Evolutionary conservation across 1,140 invertebrate species (phyloP), one percentile per base, ranked within the genome.

Genomic region (Thaumetopoea pityocampa): DNA sequence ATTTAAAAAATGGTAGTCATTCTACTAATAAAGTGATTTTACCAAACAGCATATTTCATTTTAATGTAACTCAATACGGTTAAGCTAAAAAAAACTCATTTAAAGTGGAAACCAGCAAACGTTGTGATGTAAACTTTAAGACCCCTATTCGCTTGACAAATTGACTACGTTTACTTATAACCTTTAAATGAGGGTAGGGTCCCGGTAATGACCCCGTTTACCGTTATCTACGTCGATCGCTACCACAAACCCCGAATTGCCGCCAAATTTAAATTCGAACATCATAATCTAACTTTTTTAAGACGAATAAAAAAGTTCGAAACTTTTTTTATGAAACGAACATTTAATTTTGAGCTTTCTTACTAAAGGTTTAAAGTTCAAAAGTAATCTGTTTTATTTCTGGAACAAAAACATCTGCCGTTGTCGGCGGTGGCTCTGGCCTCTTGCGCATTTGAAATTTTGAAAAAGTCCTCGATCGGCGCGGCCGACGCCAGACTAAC

Each of bases 381-480:
- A 41, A 38, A 16, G 51, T 32, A 28, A 35, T 30, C 17, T 41
- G 15, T 32, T 38, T 9, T 35, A 9, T 18, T 29, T 26, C 18
- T 52, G 51, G 36, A 50, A 58, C 32, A 33, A 42, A 40, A 79
- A 70, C 80, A 84, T 81, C 80, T 84, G 80, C 77, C 68, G 59
- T 33, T 62, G 56, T 44, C 45, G 54, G 61, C 53, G 65, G 55
- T 70, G 64, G 51, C 66, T 72, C 72, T 53, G 67, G 70, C 64
- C 66, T 72, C 72, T 53, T 67, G 70, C 64, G 66, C 67, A 73
- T 80, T 77, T 65, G 59, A 74, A 76, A 71, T 77, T 76, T 77
- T 41, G 62, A 74, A 81, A 80, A 73, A 72, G 59, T 59, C 66
- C 19, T 42, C 38, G n/a, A n/a, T n/a, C n/a, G n/a, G n/a, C 20